Base-by-base conservation (phyloP, 2,113 vertebrate genomes). In the Cyprichromis sp. region DNA sequence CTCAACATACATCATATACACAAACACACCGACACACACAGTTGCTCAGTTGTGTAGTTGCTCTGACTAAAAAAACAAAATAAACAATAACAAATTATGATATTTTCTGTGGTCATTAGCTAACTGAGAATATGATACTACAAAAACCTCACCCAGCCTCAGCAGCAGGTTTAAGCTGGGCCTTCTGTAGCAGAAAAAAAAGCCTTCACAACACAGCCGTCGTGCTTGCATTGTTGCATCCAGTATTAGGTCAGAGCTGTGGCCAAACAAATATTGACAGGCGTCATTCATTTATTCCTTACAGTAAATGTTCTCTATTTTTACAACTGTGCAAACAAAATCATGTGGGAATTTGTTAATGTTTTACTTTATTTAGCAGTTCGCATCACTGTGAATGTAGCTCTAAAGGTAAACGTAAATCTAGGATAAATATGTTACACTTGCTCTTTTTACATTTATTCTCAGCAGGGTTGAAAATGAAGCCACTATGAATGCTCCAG, bases 251-350 rank as follows among this genome's bases (percentile, higher is more conserved):
- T 7, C 29, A 63, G 29, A 63, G 29, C 3, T 63, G 9, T 63
- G 29, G 16, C 59, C 59, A 63, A 36, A 36, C 59, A 63, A 36
- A 63, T 63, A 63, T 63, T 63, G 59, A 0, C 59, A 36, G 31
- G 31, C 1, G 0, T 63, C 9, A 7, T 12, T 63, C 6, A 63
- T 36, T 63, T 63, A 63, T 63, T 63, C 17, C 17, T 63, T 36
- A 63, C 31, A 0, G 0, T 19, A 63, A 19, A 36, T 63, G 0
- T 63, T 36, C 16, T 63, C 2, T 34, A 4, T 34, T 19, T 63
- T 63, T 19, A 63, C 29, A 63, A 63, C 59, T 19, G 59, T 7
- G 59, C 59, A 63, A 11, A 63, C 29, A 63, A 63, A 34, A 34
- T 63, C 59, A 4, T 34, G 4, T 34, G 2, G 9, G 16, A 34